A percentile compares a stretch with the other conserved stretches of the same genome.
Conservation (phyloP, 2,113 vertebrate species). For the Plestiodon gilberti region DNA sequence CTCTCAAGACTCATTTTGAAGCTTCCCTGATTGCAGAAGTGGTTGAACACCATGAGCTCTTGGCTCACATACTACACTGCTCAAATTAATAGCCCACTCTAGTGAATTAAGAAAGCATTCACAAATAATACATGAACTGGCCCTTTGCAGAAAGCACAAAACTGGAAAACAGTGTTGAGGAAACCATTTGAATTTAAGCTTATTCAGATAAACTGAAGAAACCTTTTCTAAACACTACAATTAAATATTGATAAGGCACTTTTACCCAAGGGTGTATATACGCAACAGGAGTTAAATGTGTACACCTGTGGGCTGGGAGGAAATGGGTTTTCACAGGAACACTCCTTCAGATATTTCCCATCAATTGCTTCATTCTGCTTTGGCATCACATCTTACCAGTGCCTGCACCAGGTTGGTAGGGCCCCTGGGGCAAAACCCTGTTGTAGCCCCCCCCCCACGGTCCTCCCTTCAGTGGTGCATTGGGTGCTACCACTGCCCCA, state of each 20-base stretch:
- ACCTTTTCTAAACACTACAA: not conserved
- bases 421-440: too few relatives aligned
- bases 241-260: too few relatives aligned
- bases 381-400: not conserved
- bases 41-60: not conserved
- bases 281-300: too few relatives aligned
- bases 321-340: not conserved
- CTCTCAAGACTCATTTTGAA: not conserved
- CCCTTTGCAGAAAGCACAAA: not conserved
- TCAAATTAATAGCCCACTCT: not conserved
- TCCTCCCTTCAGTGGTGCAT: too few relatives aligned
- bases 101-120: slow-evolving; percentile 2
- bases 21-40: not conserved
- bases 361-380: not conserved
- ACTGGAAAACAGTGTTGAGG: not conserved
- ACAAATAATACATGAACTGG: not conserved
- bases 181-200: not conserved
- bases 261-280: too few relatives aligned
- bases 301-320: not conserved
- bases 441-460: too few relatives aligned
- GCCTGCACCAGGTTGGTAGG: too few relatives aligned
- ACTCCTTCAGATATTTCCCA: not conserved
- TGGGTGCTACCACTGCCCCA: too few relatives aligned
- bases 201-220: not conserved
- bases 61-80: not conserved